Base-by-base conservation (phyloP, 53 echinoderm and acorn worm genomes). In the Echinarachnius parma region DNA sequence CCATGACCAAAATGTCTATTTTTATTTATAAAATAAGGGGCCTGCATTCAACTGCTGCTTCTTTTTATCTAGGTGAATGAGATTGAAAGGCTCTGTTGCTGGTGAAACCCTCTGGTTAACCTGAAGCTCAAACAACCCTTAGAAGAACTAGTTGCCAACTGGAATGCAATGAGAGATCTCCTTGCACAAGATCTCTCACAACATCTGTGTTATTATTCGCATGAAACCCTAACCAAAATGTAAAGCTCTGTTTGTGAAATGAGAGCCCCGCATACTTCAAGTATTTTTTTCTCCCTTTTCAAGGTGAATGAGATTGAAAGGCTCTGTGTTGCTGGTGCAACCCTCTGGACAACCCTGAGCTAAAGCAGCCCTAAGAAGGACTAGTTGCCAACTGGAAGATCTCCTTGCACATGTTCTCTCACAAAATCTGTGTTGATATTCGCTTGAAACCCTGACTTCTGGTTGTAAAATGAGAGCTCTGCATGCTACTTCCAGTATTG, bases 261-360 rank as follows among this genome's bases (percentile, higher is more conserved):
- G n/a, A n/a, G n/a, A n/a, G n/a, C n/a, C n/a, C n/a, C n/a, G n/a
- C n/a, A n/a, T n/a, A n/a, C n/a, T n/a, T n/a, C 8, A 7, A 14
- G 0, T 48, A 4, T 75, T 2, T 55, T 1, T 23, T 19, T 31
- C 9, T 19, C 34, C 37, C 27, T 7, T 48, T 5, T 30, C 27
- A 7, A 94, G 94, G 90, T 87, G 25, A 87, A 87, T 82, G 95
- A 95, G 81, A 84, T 90, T 53, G 95, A 95, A 67, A 78, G 95
- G 31, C 71, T 95, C 16, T 84, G 84, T 22, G n/a, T 9, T 45
- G 14, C 46, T 45, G 13, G 46, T 45, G 46, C 14, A 45, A 13
- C n/a, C 46, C 4, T 1, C n/a, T 45, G n/a, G 46, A 45, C 13
- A 45, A 45, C n/a, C 46, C 4, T 45, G 46, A 45, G 46, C 2